A percentile compares a stretch with the other conserved stretches of the same genome.
These are phyloP conservation scores for Characodon lateralis DNA, from an alignment of 2,797 vertebrate genomes.

Conservation along the genomic window DNA sequence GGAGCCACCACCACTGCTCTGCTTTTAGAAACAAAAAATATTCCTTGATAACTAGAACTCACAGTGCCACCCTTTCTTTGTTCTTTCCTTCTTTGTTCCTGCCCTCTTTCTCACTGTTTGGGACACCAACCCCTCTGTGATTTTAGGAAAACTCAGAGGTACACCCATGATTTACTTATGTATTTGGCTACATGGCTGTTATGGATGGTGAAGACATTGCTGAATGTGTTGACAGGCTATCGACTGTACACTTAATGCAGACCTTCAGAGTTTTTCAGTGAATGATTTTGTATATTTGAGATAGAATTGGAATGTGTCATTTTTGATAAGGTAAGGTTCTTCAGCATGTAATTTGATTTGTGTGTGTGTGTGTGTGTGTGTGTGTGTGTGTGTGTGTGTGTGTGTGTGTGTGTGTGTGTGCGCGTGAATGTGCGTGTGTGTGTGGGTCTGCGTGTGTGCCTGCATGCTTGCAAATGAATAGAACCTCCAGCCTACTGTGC, in stretches of 20 bases:
- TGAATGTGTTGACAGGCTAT: slow-evolving; percentile 42
- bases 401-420: slow-evolving; percentile 6
- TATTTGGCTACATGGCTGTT: slow-evolving; percentile 55
- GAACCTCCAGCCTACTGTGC: slow-evolving; percentile 33
- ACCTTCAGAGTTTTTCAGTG: slow-evolving; percentile 34
- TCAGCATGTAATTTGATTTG: slow-evolving; percentile 39
- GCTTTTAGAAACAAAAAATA: slow-evolving; percentile 59
- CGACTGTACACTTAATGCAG: slow-evolving; percentile 30
- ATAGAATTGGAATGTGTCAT: slow-evolving; percentile 50
- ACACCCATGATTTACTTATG: slow-evolving; percentile 40
- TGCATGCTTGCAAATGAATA: slow-evolving; percentile 50
- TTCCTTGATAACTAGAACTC: slow-evolving; percentile 81
- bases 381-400: neutral
- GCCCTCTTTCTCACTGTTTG: slow-evolving; percentile 52
- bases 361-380: neutral
- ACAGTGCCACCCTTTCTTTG: slow-evolving; percentile 79
- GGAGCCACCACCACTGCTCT: slow-evolving; percentile 38
- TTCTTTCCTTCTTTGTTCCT: slow-evolving; percentile 21
- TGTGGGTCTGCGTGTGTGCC: slow-evolving; percentile 2
- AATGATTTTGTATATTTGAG: slow-evolving; percentile 24
- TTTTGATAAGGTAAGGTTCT: slow-evolving; percentile 67
- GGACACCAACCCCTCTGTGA: slow-evolving; percentile 64
- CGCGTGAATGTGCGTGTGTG: no score
- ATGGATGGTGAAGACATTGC: slow-evolving; percentile 39
- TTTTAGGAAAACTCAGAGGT: slow-evolving; percentile 71